A percentile compares a stretch with the other conserved stretches of the same genome.
phyloP scores from a whole-genome alignment of 2,113 vertebrate species.

The Scomber scombrus region DNA sequence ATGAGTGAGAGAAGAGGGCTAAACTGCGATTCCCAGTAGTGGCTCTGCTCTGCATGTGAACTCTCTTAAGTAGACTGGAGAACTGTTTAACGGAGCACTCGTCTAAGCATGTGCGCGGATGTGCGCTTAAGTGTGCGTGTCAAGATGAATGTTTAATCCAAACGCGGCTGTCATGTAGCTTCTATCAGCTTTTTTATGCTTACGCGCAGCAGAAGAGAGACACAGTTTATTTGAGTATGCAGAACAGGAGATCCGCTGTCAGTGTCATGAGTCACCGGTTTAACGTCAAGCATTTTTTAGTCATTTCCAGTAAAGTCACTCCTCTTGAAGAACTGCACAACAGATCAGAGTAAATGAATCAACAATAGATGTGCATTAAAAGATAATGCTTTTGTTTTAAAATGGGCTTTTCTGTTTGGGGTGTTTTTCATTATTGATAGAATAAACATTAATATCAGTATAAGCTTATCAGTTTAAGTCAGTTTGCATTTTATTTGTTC shows the following conservation, averaged over 20 bases:
- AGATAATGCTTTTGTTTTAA: no score
- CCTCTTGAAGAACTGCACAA: neutral
- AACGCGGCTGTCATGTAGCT: conserved; percentile 26
- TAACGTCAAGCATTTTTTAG: neutral
- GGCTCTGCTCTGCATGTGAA: conserved; percentile 72
- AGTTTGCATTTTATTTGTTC: no score
- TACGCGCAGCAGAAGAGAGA: conserved; percentile 27
- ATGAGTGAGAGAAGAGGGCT: conserved; percentile 59
- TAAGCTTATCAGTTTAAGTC: no score
- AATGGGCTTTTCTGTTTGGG: no score
- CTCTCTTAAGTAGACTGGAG: conserved; percentile 63
- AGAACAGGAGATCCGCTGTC: conserved; percentile 5
- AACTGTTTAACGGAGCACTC: conserved; percentile 40
- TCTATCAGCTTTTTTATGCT: conserved; percentile 37
- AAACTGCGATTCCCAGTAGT: conserved; percentile 69
- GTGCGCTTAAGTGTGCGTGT: conserved; percentile 34
- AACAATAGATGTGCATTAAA: neutral
- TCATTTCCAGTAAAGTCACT: neutral
- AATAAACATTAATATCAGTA: no score
- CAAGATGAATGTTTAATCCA: conserved; percentile 51
- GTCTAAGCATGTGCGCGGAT: conserved; percentile 32
- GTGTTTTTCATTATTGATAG: no score
- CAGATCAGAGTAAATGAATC: neutral
- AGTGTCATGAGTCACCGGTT: neutral
- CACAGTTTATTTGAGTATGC: neutral